Base-by-base conservation (phyloP, 2,797 vertebrate species). In the Sarcophilus harrisii region DNA sequence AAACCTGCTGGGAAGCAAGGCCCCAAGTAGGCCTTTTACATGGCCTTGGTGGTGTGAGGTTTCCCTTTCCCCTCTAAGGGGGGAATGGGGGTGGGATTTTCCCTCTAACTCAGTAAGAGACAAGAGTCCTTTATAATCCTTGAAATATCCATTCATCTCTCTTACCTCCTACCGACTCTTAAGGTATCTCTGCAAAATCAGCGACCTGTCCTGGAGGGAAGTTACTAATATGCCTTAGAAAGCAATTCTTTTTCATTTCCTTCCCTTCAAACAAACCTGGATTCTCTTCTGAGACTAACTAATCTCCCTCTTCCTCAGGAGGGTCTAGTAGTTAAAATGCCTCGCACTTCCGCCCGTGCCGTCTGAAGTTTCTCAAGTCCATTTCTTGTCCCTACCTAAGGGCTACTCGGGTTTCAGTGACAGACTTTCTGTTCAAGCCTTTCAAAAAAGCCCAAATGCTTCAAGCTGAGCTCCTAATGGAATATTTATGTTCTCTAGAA, bases 1-100 rank as follows among this genome's bases (percentile, higher is more conserved):
- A 97, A 96, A 96, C 93, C 95, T 96, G 95, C 90, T 96, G 89
- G 91, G 96, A 93, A 89, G 73, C 90, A 54, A 94, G 94, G 81
- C 55, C 52, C 59, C 94, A 29, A 16, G 91, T 90, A 94, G 93
- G 91, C 95, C 93, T 6, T 97, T 98, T 96, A 95, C 90, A 58
- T 59, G 62, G 89, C 52, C 91, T 94, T 91, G 55, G 92, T 94
- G 66, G 95, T 58, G 60, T 89, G 62, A 97, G 90, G 90, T 94
- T 81, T 95, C 92, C 92, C 92, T 73, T 59, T 73, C 93, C 2
- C 91, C 0, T 57, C 27, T 73, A 92, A 91, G 60, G 81, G 58
- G 95, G 93, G 62, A 57, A 16, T 24, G 6, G 27, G 58, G 58
- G 59, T 93, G 58, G 49, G 57, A 57, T 93, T 96, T 87, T 97